These are phyloP conservation scores for Arizona elegans DNA, from an alignment of 2,113 vertebrate genomes.

Conservation along the genomic window DNA sequence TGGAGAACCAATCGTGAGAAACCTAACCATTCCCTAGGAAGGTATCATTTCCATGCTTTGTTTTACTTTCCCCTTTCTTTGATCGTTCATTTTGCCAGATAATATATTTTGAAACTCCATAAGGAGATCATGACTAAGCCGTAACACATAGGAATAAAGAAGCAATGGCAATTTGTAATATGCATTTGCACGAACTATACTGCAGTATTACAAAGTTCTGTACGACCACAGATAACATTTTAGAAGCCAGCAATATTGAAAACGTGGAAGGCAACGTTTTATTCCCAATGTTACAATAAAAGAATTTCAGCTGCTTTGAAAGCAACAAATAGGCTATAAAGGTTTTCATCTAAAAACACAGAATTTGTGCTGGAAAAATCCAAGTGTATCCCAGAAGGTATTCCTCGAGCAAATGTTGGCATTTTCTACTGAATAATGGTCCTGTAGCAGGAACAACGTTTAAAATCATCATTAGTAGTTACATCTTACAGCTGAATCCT, in stretches of 20 bases:
- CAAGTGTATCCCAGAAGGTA: neutral
- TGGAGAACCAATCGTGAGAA: neutral
- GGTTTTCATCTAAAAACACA: neutral
- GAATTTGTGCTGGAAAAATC: neutral
- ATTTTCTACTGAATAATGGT: neutral
- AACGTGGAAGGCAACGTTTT: neutral
- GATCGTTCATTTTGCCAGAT: neutral
- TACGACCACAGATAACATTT: neutral
- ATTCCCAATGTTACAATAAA: neutral
- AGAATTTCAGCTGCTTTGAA: neutral
- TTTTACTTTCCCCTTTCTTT: neutral
- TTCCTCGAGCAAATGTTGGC: neutral
- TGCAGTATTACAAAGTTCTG: neutral
- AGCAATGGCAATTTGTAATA: neutral
- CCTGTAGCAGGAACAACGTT: neutral
- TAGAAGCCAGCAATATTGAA: neutral
- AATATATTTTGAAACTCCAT: neutral
- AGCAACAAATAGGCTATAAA: neutral
- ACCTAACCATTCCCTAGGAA: neutral
- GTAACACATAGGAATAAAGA: neutral
- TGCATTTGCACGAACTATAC: neutral
- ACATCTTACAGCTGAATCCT: neutral
- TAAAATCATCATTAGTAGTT: neutral
- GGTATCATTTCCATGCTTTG: neutral
- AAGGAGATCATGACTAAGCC: slow-evolving; percentile 3